Conservation (phyloP, 2,797 vertebrate genomes). For the Pseudocheirus occidentalis region DNA sequence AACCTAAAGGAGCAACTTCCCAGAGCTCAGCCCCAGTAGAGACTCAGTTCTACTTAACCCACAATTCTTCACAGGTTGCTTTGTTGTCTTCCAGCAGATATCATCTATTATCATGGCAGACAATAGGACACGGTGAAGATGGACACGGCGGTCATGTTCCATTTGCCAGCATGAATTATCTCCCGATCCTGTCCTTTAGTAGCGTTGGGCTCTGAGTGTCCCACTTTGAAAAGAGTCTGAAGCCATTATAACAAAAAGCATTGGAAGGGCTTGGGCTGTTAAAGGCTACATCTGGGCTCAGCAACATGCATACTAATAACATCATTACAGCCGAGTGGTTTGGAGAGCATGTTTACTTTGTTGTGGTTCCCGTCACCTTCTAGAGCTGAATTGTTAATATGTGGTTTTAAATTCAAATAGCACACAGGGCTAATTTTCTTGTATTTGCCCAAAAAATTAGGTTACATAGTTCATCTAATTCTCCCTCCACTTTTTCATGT, state of each 20-base stretch:
- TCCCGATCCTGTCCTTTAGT: constrained; percentile 81
- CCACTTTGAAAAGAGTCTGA: constrained; percentile 87
- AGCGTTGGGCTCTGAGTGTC: constrained; percentile 81
- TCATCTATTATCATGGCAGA: constrained; percentile 79
- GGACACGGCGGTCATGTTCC: constrained; percentile 82
- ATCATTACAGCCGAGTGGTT: constrained; percentile 93
- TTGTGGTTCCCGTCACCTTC: constrained; percentile 92
- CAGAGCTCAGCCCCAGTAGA: constrained; percentile 63
- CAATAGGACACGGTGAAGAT: constrained; percentile 78
- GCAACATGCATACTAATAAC: constrained; percentile 97
- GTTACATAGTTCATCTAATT: constrained; percentile 92
- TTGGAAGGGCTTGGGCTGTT: constrained; percentile 91
- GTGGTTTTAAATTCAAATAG: constrained; percentile 94
- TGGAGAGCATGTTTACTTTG: constrained; percentile 93
- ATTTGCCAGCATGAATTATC: constrained; percentile 86
- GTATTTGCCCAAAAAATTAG: constrained; percentile 95
- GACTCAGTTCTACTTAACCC: constrained; percentile 65
- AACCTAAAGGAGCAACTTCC: constrained; percentile 67
- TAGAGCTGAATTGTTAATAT: constrained; percentile 91
- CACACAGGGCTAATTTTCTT: constrained; percentile 93
- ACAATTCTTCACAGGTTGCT: constrained; percentile 62
- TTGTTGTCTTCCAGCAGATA: constrained; percentile 75
- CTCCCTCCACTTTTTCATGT: constrained; percentile 90
- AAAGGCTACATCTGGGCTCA: constrained; percentile 96
- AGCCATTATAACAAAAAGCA: constrained; percentile 89